These are phyloP conservation scores for Drosophila quadrilineata DNA, from an alignment of 1,140 invertebrate genomes.

Conservation along the genomic window DNA sequence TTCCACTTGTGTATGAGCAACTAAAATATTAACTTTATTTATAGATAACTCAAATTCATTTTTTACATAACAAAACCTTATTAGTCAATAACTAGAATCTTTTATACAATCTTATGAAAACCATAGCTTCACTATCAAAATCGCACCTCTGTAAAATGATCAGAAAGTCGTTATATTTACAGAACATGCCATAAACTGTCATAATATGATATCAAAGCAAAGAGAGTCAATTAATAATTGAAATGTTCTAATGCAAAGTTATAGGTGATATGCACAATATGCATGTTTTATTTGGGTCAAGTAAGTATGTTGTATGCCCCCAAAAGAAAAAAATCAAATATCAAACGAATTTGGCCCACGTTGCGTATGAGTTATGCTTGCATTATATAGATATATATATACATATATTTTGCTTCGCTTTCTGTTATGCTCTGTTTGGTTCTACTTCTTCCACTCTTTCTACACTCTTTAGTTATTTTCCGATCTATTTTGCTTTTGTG, in stretches of 20 bases:
- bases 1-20: background rate
- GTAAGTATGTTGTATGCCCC: conserved; percentile 32
- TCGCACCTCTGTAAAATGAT: no score
- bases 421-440: conserved; percentile 12
- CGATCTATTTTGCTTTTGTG: background rate
- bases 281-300: conserved; percentile 40
- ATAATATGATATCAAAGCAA: background rate
- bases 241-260: conserved; percentile 6
- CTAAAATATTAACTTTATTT: background rate
- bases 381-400: no score
- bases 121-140: no score
- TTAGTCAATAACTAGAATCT: no score
- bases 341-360: conserved; percentile 40
- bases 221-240: conserved; percentile 23
- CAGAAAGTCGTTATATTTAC: no score
- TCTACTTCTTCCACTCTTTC: no score
- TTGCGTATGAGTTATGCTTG: conserved; percentile 47
- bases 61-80: no score
- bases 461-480: no score
- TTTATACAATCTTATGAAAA: no score
- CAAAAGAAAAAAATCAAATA: conserved; percentile 35
- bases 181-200: no score
- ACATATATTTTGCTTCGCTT: conserved; percentile 27
- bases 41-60: no score
- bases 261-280: conserved; percentile 10